A percentile compares a stretch with the other conserved stretches of the same genome.
These are phyloP conservation scores for Rhegmatorhina hoffmannsi DNA, from an alignment of 2,113 vertebrate species.

Conservation along the genomic window DNA sequence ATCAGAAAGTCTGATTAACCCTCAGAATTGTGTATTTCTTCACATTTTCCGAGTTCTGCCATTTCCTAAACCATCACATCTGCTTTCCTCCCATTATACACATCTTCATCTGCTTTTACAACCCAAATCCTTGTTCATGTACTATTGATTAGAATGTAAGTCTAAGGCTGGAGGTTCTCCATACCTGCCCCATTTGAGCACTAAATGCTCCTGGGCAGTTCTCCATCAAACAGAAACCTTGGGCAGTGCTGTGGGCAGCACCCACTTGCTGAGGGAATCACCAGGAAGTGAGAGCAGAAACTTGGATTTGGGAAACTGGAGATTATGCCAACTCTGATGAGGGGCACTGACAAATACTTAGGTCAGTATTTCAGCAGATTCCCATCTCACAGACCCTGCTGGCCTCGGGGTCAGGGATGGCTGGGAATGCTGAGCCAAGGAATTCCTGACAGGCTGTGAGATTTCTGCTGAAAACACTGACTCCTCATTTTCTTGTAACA, in stretches of 20 bases:
- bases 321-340: neutral
- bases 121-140: neutral
- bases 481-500: neutral
- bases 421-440: neutral
- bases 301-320: neutral
- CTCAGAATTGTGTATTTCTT: neutral
- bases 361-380: neutral
- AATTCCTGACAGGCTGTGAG: neutral
- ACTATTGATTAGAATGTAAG: neutral
- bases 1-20: conserved; percentile 40
- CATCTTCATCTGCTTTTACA: neutral
- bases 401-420: rapidly evolving
- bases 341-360: neutral
- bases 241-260: neutral
- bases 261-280: neutral
- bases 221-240: neutral
- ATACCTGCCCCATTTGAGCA: neutral
- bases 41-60: neutral
- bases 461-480: neutral
- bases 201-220: neutral
- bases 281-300: neutral
- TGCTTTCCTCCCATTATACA: neutral
- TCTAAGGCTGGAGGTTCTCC: neutral
- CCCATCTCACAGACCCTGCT: neutral
- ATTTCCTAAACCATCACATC: neutral